Evolutionary conservation across 2,888 invertebrate species (phyloP), one percentile per base, ranked within the genome.

Genomic region (Aphrophora alni): DNA sequence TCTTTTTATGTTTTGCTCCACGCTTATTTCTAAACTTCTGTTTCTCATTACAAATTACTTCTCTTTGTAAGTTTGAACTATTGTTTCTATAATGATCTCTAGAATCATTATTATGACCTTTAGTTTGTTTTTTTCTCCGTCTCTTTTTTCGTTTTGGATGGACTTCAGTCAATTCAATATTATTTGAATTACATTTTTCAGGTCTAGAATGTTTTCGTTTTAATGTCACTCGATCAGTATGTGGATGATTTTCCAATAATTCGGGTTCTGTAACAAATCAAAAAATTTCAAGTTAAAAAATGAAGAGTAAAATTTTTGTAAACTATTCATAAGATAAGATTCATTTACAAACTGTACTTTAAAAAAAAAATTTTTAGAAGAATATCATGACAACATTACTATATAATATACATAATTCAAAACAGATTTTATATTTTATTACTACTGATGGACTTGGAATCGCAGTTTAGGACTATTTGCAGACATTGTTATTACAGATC

Each of bases 1-100:
- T 25, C n/a, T 38, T 51, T 51, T 78, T 70, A 71, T 27, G n/a
- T 59, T 59, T 59, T n/a, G 21, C 21, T 59, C 59, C 59, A 59
- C 21, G 59, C 21, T 21, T 59, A 59, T 5, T 59, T 59, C 21
- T 59, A 21, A n/a, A 59, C 21, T 59, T 59, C n/a, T n/a, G n/a
- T n/a, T n/a, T n/a, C 2, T 59, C 59, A 59, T n/a, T 21, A 5
- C 33, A 5, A 33, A 8, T 33, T 33, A 5, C 33, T 5, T 3
- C 8, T 8, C 33, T 33, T 33, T 33, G 3, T 3, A 33, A 33
- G 8, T 33, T 5, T 5, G 33, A 33, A 33, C 33, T 33, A 33
- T 33, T 21, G 21, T 14, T 59, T 59, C 21, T 59, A 59, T 59
- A 10, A 21, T 59, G 59, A 59, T 5, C 14, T n/a, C 21, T 59